Evolutionary conservation across 2,797 vertebrate species (phyloP), one percentile per base, ranked within the genome.

Genomic region (Notolepis coatsorum): DNA sequence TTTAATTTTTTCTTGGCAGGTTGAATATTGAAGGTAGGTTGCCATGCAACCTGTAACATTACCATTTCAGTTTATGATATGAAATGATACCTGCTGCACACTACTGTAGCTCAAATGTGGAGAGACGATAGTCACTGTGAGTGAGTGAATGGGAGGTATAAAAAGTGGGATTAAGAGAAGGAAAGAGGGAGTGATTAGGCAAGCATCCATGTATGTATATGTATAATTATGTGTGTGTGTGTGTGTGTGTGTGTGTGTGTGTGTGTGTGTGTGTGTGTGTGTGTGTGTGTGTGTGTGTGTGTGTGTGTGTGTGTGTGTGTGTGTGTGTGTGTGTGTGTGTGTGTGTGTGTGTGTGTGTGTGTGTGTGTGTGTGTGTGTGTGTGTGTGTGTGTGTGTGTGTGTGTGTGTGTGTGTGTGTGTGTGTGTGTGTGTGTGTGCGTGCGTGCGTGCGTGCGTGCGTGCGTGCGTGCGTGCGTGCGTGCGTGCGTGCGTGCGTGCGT

Each of bases 1-100:
- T n/a, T n/a, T n/a, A n/a, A n/a, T n/a, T 50, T 45, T 50, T 25
- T 47, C 39, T 52, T 67, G 58, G 47, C 52, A 47, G 47, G 41
- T 15, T 52, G 41, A 41, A 58, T 48, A 24, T 51, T 43, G 6
- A 35, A 51, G 45, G 20, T 52, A 50, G 20, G 38, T 31, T 15
- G 4, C 20, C 20, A 43, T 3, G 2, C 30, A 50, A 43, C 7
- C n/a, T n/a, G n/a, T n/a, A n/a, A n/a, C n/a, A n/a, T n/a, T n/a
- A n/a, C n/a, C n/a, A n/a, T n/a, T n/a, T n/a, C n/a, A n/a, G n/a
- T n/a, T n/a, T n/a, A n/a, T n/a, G n/a, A n/a, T n/a, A n/a, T n/a
- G n/a, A n/a, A n/a, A n/a, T n/a, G n/a, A n/a, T n/a, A n/a, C n/a
- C n/a, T n/a, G n/a, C n/a, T n/a, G n/a, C n/a, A n/a, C n/a, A n/a